Evolutionary conservation across 2,888 invertebrate species (phyloP).

Genomic region (Papilio demoleus): DNA sequence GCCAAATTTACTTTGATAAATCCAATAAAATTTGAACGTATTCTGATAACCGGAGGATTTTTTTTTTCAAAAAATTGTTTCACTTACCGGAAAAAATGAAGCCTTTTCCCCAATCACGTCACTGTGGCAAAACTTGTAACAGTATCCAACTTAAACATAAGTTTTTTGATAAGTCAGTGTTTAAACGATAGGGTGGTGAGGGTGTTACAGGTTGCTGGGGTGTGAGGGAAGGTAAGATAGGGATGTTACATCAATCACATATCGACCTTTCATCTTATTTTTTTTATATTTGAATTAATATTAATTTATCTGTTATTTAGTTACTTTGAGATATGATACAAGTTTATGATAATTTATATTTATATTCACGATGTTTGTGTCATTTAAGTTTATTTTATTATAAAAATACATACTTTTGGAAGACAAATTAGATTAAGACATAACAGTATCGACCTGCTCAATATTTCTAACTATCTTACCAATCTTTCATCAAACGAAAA

Average conservation of each 20-base stretch:
- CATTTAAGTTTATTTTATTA: neutral
- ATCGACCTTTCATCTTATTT: conserved; percentile 48
- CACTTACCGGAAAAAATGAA: conserved; percentile 40
- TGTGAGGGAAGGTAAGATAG: conserved; percentile 64
- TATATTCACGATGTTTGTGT: too few relatives aligned
- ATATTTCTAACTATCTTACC: neutral
- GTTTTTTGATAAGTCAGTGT: conserved; percentile 83
- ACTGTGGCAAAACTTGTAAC: conserved; percentile 71
- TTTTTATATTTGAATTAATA: neutral
- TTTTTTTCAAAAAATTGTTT: conserved; percentile 2
- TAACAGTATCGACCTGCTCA: neutral
- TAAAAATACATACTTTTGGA: neutral
- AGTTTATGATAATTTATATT: too few relatives aligned
- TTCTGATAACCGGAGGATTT: neutral
- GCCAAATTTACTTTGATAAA: neutral
- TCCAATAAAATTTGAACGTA: neutral
- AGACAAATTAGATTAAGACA: neutral
- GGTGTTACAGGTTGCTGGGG: conserved; percentile 76
- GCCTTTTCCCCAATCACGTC: conserved; percentile 47
- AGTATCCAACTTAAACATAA: conserved; percentile 78
- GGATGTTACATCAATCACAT: conserved; percentile 48
- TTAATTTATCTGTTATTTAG: neutral
- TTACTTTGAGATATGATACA: too few relatives aligned
- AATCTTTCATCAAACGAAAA: too few relatives aligned
- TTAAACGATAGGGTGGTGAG: conserved; percentile 77